Base-by-base conservation (phyloP, 1,140 invertebrate genomes). In the Meloidogyne floridensis region DNA sequence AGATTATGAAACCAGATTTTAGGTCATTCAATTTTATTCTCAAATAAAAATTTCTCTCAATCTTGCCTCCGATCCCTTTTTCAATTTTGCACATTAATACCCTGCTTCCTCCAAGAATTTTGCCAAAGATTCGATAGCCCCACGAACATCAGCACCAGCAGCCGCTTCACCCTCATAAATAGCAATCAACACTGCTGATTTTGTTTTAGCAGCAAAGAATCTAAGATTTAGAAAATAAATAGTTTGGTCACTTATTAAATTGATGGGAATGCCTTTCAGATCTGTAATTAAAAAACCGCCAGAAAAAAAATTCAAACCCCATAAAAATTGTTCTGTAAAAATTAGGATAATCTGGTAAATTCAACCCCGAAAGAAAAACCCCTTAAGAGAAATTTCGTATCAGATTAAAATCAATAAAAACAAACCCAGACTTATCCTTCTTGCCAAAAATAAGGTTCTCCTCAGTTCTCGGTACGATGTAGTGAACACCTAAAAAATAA, bases 371-470 rank as follows among this genome's bases (percentile, higher is more conserved):
- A 32, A 32, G 32, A 32, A 32, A 32, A 32, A 32, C 32, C 32
- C 32, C 65, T 74, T 13, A 20, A 6, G 4, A 74, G 47, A 32
- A 18, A 54, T 75, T 75, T 53, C n/a, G 32, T 8, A n/a, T 53
- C 42, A 8, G 3, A 53, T 42, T 42, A 42, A 2, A 42, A n/a
- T 9, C n/a, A 32, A n/a, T 32, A 75, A 75, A 75, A 85, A 56
- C 88, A 72, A 87, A 72, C 87, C 84, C 87, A 43, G 84, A 85
- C 75, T 87, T 87, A 18, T 88, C 88, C 76, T 89, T 90, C 87
- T 90, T 89, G 70, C 88, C 88, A 70, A 89, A 89, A 72, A 89
- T 90, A 11, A 89, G 84, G 76, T 86, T 88, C 56, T 90, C 89
- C 70, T 89, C 88, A 15, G 84, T 84, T 18, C 89, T 84, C 3